Percentiles rank a stretch among this genome's conserved stretches.
phyloP scores from a whole-genome alignment of 2,113 vertebrate genomes.

The Limanda limanda region DNA sequence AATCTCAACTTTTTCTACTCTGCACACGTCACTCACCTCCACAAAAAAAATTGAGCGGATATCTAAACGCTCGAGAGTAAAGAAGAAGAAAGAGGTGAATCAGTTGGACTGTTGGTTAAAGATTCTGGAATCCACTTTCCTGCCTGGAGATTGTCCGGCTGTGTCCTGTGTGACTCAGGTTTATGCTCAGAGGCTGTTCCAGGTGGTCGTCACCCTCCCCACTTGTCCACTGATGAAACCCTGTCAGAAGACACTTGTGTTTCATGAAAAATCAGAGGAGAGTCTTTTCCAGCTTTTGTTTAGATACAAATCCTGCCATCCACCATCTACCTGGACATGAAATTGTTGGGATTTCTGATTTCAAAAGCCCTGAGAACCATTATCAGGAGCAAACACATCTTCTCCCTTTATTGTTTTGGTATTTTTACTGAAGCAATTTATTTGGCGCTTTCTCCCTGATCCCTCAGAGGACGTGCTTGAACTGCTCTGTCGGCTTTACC shows the following conservation, averaged over 20 bases:
- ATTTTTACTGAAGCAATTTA: constrained; percentile 10
- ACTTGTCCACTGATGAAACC: constrained; percentile 38
- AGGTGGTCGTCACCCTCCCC: constrained; percentile 21
- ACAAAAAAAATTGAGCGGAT: neutral
- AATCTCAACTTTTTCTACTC: constrained; percentile 1
- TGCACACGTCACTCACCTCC: constrained; percentile 10
- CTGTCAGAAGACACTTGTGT: constrained; percentile 32
- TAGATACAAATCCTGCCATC: neutral
- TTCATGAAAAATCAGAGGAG: constrained; percentile 1
- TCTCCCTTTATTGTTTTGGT: constrained; percentile 13
- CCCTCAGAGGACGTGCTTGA: neutral
- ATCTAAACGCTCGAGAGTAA: neutral
- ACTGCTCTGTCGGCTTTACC: neutral
- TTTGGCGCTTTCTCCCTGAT: neutral
- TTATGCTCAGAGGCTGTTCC: constrained; percentile 49
- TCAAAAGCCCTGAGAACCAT: constrained; percentile 17
- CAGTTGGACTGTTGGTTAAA: constrained; percentile 23
- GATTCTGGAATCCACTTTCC: constrained; percentile 33
- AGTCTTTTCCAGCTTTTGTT: no score
- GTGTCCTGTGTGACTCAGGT: constrained; percentile 55
- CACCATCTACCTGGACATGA: neutral
- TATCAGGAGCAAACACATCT: constrained; percentile 5
- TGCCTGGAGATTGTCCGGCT: constrained; percentile 10
- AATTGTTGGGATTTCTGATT: neutral
- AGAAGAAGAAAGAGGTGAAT: constrained; percentile 31